Percentiles rank a stretch among this genome's conserved stretches.
These are phyloP conservation scores for Notocelia uddmanniana DNA, from an alignment of 2,888 invertebrate species.

Conservation along the genomic window DNA sequence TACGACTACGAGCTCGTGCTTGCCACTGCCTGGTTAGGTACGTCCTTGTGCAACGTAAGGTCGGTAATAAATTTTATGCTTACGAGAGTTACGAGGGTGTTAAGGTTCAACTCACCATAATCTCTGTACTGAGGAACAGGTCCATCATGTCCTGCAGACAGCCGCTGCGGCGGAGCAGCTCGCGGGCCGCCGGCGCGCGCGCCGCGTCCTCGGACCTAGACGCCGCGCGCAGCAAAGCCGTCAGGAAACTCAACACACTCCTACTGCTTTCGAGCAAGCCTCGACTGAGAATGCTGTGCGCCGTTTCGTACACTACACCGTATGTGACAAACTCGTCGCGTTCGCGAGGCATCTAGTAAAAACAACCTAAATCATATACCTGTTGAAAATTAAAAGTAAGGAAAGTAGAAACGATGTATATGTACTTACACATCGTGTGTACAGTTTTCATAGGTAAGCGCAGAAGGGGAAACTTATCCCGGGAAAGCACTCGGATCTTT, in stretches of 20 bases:
- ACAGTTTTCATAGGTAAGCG: too few relatives aligned
- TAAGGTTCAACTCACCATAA: slow-evolving; percentile 58
- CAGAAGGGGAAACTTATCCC: too few relatives aligned
- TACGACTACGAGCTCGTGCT: too few relatives aligned
- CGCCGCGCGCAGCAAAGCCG: background rate
- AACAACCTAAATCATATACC: background rate
- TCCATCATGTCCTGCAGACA: slow-evolving; percentile 69
- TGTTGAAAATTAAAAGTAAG: background rate
- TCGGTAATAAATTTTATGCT: too few relatives aligned
- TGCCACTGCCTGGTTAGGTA: too few relatives aligned
- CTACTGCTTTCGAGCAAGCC: slow-evolving; percentile 1
- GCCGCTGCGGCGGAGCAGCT: slow-evolving; percentile 71
- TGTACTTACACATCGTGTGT: too few relatives aligned
- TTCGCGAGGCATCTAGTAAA: background rate
- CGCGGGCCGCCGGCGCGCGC: slow-evolving; percentile 57
- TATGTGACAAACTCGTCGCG: background rate
- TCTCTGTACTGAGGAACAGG: slow-evolving; percentile 65
- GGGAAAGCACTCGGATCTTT: too few relatives aligned
- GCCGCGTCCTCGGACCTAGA: slow-evolving; percentile 40
- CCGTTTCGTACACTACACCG: slow-evolving; percentile 4
- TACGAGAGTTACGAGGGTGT: too few relatives aligned
- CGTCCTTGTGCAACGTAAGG: too few relatives aligned
- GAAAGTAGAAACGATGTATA: too few relatives aligned
- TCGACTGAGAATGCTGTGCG: background rate
- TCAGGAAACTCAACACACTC: slow-evolving; percentile 12